phyloP scores from a whole-genome alignment of 2,113 vertebrate genomes.

The Tenrec ecaudatus region DNA sequence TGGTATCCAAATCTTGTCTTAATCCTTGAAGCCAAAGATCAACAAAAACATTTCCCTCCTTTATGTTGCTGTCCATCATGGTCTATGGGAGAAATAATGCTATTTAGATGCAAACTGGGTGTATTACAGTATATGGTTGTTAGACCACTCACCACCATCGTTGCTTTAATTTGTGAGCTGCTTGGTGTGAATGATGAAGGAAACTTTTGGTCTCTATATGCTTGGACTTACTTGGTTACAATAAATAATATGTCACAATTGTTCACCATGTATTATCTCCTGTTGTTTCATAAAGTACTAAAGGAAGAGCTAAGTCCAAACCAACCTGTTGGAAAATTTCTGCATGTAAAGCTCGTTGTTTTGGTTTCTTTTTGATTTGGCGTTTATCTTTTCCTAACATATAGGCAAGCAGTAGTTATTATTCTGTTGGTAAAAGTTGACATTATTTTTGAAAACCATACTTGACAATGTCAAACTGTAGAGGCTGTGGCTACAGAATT shows the following conservation, averaged over 20 bases:
- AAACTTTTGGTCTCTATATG: slow-evolving; percentile 96
- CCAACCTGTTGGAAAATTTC: slow-evolving; percentile 97
- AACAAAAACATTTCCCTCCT: slow-evolving; percentile 96
- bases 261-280: slow-evolving; percentile 99
- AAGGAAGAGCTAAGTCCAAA: slow-evolving; percentile 97
- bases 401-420: slow-evolving; percentile 97
- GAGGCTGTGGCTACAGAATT: slow-evolving; percentile 79
- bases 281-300: slow-evolving; percentile 97
- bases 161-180: slow-evolving; percentile 96
- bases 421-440: slow-evolving; percentile 97
- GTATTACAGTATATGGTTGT: slow-evolving; percentile 98
- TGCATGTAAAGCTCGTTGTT: slow-evolving; percentile 98
- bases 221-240: slow-evolving; percentile 99
- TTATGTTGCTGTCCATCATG: slow-evolving; percentile 97
- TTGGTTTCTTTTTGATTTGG: slow-evolving; percentile 96
- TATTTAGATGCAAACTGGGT: slow-evolving; percentile 97
- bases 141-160: slow-evolving; percentile 95
- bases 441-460: slow-evolving; percentile 94
- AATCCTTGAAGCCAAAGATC: slow-evolving; percentile 97
- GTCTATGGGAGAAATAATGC: slow-evolving; percentile 98
- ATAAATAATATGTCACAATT: slow-evolving; percentile 98
- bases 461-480: slow-evolving; percentile 96
- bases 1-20: slow-evolving; percentile 95
- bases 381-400: slow-evolving; percentile 78
- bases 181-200: slow-evolving; percentile 95